A percentile compares a stretch with the other conserved stretches of the same genome.
Evolutionary conservation across 2,113 vertebrate species (phyloP).

Genomic region (Riparia riparia): DNA sequence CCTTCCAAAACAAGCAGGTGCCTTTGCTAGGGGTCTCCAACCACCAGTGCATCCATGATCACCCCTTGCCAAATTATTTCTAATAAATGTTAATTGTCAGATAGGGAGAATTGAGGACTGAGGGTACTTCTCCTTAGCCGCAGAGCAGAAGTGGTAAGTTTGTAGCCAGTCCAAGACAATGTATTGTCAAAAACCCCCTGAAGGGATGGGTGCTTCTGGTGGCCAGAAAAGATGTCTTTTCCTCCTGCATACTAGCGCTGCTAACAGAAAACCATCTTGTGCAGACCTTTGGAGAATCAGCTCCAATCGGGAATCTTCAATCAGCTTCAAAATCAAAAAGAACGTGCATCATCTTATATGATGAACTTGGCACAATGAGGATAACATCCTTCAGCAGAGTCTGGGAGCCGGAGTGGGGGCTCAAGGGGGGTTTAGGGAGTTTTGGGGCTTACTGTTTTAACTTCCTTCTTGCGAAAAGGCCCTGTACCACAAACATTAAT

Average conservation of each 20-base stretch:
- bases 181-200: neutral
- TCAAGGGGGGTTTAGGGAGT: accelerated
- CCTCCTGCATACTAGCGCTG: neutral
- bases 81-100: neutral
- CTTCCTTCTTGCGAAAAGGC: conserved; percentile 48
- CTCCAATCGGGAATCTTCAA: neutral
- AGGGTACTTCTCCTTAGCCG: neutral
- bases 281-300: neutral
- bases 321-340: neutral
- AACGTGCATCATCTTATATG: neutral
- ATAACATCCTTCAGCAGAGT: neutral
- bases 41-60: neutral
- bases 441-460: conserved; percentile 4
- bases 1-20: neutral
- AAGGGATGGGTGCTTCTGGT: neutral
- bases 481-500: conserved; percentile 74
- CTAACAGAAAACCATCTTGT: neutral
- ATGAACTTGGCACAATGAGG: neutral
- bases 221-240: neutral
- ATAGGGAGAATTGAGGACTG: neutral
- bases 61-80: neutral
- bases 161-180: neutral
- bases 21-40: neutral
- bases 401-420: neutral
- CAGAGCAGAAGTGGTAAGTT: neutral